Conservation (phyloP, 2,113 vertebrate species). For the Mellivora capensis region DNA sequence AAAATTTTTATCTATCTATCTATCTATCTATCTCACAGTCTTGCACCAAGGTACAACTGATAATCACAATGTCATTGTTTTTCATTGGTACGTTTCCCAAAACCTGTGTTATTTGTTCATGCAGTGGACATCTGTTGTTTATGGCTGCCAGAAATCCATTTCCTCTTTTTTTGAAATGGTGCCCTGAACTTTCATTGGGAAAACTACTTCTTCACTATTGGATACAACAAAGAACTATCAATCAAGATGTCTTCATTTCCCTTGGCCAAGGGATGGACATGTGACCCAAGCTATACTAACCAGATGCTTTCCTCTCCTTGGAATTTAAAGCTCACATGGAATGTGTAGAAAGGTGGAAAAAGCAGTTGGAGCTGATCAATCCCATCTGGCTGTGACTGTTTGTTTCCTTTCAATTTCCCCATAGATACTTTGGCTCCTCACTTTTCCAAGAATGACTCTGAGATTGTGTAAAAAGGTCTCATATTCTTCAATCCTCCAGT, state of each 20-base stretch:
- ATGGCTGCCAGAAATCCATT: conserved; percentile 57
- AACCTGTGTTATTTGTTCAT: conserved; percentile 23
- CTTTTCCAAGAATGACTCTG: not conserved
- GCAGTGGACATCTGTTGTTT: conserved; percentile 60
- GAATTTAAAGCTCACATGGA: not conserved
- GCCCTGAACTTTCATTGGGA: conserved; percentile 44
- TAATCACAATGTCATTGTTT: not conserved
- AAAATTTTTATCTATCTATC: not conserved
- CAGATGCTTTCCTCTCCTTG: not conserved
- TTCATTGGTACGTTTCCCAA: conserved; percentile 33
- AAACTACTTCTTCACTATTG: conserved; percentile 21
- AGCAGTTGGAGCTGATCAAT: conserved; percentile 6
- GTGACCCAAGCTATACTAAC: not conserved
- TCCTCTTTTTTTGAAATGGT: conserved; percentile 54
- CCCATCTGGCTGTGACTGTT: conserved; percentile 1
- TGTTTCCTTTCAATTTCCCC: not conserved
- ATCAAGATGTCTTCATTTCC: conserved; percentile 34
- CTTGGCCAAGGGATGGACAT: not conserved
- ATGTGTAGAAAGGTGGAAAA: conserved; percentile 17
- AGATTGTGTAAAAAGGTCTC: not conserved
- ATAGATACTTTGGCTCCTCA: not conserved
- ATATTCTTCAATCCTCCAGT: not conserved
- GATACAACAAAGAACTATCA: not conserved
- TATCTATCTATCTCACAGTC: not conserved
- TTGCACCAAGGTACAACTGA: conserved; percentile 1